Percentiles rank a stretch among this genome's conserved stretches.
These are phyloP conservation scores for Rhopalosiphum maidis DNA, from an alignment of 1,140 invertebrate species.

Conservation along the genomic window DNA sequence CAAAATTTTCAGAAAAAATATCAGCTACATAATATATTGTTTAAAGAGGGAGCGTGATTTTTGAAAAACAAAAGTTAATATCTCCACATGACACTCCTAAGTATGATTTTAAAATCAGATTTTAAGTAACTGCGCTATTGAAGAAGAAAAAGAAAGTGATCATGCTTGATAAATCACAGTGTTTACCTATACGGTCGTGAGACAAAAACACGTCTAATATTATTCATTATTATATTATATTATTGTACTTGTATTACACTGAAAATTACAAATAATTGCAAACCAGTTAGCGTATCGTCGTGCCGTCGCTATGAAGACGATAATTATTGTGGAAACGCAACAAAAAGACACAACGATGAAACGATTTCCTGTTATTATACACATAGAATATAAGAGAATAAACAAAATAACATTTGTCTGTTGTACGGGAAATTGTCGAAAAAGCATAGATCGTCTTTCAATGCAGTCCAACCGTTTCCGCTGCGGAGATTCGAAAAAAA, in stretches of 20 bases:
- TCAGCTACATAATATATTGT: no score
- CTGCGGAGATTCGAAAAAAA: neutral
- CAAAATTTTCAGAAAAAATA: no score
- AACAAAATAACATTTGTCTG: neutral
- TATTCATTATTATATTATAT: neutral
- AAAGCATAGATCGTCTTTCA: neutral
- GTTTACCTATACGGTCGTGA: neutral
- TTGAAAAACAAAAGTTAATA: no score
- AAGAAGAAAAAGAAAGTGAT: no score
- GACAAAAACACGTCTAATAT: neutral
- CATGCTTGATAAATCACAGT: neutral
- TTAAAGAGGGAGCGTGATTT: no score
- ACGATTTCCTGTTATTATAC: neutral
- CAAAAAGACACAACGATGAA: neutral
- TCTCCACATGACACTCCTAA: no score
- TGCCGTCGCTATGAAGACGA: neutral
- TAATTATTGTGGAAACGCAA: neutral
- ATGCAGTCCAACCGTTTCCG: neutral
- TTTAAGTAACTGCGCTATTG: no score
- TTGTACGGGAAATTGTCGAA: neutral
- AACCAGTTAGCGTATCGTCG: neutral
- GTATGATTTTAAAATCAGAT: no score
- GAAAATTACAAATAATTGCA: neutral
- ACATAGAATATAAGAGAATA: neutral
- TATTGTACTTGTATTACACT: neutral